phyloP scores from a whole-genome alignment of 2,888 invertebrate species.

The Drosophila conformis region DNA sequence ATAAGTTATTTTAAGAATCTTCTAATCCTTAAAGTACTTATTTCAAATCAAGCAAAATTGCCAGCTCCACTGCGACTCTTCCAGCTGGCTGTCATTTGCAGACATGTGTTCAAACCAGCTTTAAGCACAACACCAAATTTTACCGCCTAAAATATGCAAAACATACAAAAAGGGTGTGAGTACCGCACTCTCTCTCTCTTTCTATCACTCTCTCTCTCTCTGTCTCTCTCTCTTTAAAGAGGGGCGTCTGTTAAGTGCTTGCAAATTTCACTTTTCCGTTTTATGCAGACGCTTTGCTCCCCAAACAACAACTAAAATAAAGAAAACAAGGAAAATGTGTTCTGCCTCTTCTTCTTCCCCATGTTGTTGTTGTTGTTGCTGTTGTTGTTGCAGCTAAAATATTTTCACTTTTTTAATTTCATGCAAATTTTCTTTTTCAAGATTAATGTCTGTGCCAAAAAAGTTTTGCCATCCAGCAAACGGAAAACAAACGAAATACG shows the following conservation, averaged over 20 bases:
- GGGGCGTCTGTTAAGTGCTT: slow-evolving; percentile 62
- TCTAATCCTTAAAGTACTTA: background rate
- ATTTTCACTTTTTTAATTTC: slow-evolving; percentile 78
- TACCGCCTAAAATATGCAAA: background rate
- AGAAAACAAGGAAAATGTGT: slow-evolving; percentile 6
- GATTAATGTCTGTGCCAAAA: slow-evolving; percentile 75
- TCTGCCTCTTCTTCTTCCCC: slow-evolving; percentile 6
- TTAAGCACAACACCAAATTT: slow-evolving; percentile 8
- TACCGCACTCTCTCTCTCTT: background rate
- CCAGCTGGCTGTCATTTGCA: slow-evolving; percentile 2
- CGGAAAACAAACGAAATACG: slow-evolving; percentile 29
- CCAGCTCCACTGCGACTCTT: background rate
- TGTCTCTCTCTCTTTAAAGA: background rate
- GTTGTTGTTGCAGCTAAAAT: slow-evolving; percentile 48
- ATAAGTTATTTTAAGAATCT: background rate
- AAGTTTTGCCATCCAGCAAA: slow-evolving; percentile 38
- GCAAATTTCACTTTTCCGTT: slow-evolving; percentile 75
- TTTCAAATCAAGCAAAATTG: background rate
- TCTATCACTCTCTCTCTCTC: background rate
- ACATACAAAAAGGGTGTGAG: background rate
- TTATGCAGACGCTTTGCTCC: slow-evolving; percentile 29
- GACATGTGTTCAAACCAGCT: background rate
- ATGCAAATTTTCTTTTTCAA: slow-evolving; percentile 79
- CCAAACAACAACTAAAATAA: background rate
- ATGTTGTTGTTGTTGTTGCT: slow-evolving; percentile 4